Evolutionary conservation across 1,140 invertebrate genomes (phyloP).

Genomic region (Aphelinus certus): DNA sequence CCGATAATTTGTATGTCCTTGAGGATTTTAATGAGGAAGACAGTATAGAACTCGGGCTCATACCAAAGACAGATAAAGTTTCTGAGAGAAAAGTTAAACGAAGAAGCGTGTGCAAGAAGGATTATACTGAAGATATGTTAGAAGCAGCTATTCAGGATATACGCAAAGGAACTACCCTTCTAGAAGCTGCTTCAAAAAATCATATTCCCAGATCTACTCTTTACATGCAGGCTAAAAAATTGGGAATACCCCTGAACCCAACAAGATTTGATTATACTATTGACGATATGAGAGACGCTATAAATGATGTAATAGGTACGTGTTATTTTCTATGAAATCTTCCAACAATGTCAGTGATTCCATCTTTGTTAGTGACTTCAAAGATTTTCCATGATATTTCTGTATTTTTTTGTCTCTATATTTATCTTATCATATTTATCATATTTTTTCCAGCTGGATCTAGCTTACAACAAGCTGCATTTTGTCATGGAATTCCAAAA

Average conservation of each 20-base stretch:
- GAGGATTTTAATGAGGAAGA: not conserved
- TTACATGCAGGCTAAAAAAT: constrained; percentile 63
- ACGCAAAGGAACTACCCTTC: constrained; percentile 56
- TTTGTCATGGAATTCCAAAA: constrained; percentile 69
- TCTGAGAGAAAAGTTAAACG: constrained; percentile 35
- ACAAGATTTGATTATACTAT: constrained; percentile 62
- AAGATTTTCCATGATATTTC: not conserved
- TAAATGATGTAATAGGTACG: constrained; percentile 62
- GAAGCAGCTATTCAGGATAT: constrained; percentile 61
- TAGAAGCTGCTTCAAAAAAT: constrained; percentile 60
- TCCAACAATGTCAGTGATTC: not conserved
- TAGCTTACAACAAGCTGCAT: constrained; percentile 64
- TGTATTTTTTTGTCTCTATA: not conserved
- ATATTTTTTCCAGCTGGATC: constrained; percentile 56
- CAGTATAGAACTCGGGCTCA: not conserved
- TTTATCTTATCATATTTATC: constrained; percentile 23
- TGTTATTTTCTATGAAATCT: constrained; percentile 18
- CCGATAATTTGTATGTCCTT: too few relatives aligned
- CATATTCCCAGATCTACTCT: constrained; percentile 65
- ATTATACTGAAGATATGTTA: constrained; percentile 61
- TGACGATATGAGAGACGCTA: constrained; percentile 63
- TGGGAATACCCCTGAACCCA: constrained; percentile 60
- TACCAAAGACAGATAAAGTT: not conserved
- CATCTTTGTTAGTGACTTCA: not conserved
- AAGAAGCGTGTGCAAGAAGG: constrained; percentile 54